Evolutionary conservation across 2,888 invertebrate genomes (phyloP), one percentile per base, ranked within the genome.

Genomic region (Metacarcinus magister): DNA sequence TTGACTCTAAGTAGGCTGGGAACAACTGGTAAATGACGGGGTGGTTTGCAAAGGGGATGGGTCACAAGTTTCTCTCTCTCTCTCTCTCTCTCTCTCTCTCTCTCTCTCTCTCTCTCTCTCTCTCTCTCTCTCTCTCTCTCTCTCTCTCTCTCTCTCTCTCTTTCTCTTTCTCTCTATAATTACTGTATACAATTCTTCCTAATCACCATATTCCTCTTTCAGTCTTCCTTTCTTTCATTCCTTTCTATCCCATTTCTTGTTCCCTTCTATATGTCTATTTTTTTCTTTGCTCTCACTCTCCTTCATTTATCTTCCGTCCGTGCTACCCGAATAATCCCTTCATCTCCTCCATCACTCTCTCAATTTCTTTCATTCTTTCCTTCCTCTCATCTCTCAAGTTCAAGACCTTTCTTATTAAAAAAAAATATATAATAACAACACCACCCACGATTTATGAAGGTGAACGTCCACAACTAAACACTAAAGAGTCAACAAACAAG

Each of bases 1-100:
- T 67, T 67, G 67, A 67, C 16, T 67, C 44, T 91, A 91, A 46
- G 44, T 43, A 44, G 46, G 91, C 7, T 8, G 44, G 44, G 10
- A 91, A 44, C 46, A 46, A 46, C 46, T 91, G 91, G 91, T 44
- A 91, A 91, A 91, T 91, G 91, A 91, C 91, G 46, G 91, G 46
- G 91, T 46, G 44, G 91, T 91, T 91, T 91, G 44, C 44, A 91
- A 44, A 91, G 91, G 44, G 44, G n/a, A 39, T 91, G n/a, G 91
- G 43, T 91, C 91, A 91, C 44, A 39, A 23, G 43, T 46, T 2
- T 43, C 90, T 32, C 43, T 43, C 90, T 43, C 90, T 90, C 44
- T 90, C 90, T 44, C 90, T 43, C 90, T 43, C 90, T 43, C 44
- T 90, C 90, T 32, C 23, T 32, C 32, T 28, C 13, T 93, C 93